Conservation (phyloP, 2,797 vertebrate species). For the Philypnodon macrostomus region DNA sequence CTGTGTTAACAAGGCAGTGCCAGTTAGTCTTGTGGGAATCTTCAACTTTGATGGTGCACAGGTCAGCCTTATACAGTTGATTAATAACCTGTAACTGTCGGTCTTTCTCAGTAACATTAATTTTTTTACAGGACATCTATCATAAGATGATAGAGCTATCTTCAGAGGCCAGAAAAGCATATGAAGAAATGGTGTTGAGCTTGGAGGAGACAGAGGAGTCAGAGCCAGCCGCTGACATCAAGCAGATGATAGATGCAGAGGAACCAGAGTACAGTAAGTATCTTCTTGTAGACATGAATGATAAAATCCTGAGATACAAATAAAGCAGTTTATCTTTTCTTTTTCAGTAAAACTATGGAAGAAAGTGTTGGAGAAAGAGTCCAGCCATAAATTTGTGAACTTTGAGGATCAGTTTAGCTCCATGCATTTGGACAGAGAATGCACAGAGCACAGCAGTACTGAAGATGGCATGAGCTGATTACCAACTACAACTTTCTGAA, state of each 20-base stretch:
- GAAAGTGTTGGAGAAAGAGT: conserved; percentile 75
- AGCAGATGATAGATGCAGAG: conserved; percentile 48
- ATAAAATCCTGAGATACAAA: not conserved
- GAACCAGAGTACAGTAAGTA: conserved; percentile 88
- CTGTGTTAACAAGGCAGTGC: conserved; percentile 92
- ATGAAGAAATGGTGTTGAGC: conserved; percentile 85
- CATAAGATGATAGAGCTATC: conserved; percentile 94
- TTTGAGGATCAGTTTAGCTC: conserved; percentile 66
- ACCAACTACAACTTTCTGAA: not conserved
- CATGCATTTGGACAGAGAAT: conserved; percentile 49
- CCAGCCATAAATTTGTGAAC: conserved; percentile 63
- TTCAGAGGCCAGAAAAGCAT: conserved; percentile 85
- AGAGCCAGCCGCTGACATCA: conserved; percentile 21
- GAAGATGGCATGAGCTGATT: conserved; percentile 63
- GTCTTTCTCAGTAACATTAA: not conserved
- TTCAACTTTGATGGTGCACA: conserved; percentile 98
- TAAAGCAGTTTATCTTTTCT: conserved; percentile 2
- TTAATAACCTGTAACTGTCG: not conserved
- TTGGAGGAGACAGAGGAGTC: conserved; percentile 55
- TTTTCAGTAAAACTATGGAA: conserved; percentile 75
- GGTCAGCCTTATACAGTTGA: conserved; percentile 68
- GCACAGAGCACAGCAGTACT: conserved; percentile 42
- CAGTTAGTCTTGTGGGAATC: conserved; percentile 95
- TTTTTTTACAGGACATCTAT: conserved; percentile 83
- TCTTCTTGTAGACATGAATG: not conserved